Evolutionary conservation across 2,888 invertebrate genomes (phyloP), one percentile per base, ranked within the genome.

Genomic region (Noctua fimbriata): DNA sequence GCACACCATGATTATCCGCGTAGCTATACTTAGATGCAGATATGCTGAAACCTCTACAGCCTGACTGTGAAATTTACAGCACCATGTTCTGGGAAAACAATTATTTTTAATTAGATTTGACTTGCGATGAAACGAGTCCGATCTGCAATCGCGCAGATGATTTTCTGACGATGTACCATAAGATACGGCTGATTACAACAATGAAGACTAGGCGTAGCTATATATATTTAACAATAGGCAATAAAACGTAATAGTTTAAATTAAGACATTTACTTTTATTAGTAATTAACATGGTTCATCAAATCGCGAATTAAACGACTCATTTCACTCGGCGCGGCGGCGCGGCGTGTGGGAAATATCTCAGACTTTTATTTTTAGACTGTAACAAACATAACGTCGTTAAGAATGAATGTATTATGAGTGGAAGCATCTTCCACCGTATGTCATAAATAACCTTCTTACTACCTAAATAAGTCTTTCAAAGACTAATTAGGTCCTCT

Each of bases 181-280:
- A 66, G 44, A 67, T 67, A n/a, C 44, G 16, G n/a, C n/a, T 44
- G 67, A 67, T 24, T 21, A 67, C 44, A 84, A 82, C 60, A 71
- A 79, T 36, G 52, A 55, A 60, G 36, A 47, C 47, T 47, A 21
- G 32, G 24, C 36, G 41, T 14, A 65, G 49, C 28, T 14, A n/a
- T 44, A n/a, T 10, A 41, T 24, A 69, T 41, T 28, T n/a, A 81
- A 83, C 85, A 83, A 83, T 76, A 69, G 82, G 47, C 44, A 70
- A 74, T 85, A 73, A 83, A 83, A 60, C 69, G 36, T 80, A 79
- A 81, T 70, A 71, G 71, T 75, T 75, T 44, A 73, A 81, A 83
- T 83, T 58, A 85, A 83, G 85, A 85, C 85, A 85, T 77, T 84
- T 78, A 84, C 52, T 86, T 84, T 82, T 60, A 86, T 75, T 82